phyloP scores from a whole-genome alignment of 2,797 vertebrate genomes.

The Aphelocoma californica region DNA sequence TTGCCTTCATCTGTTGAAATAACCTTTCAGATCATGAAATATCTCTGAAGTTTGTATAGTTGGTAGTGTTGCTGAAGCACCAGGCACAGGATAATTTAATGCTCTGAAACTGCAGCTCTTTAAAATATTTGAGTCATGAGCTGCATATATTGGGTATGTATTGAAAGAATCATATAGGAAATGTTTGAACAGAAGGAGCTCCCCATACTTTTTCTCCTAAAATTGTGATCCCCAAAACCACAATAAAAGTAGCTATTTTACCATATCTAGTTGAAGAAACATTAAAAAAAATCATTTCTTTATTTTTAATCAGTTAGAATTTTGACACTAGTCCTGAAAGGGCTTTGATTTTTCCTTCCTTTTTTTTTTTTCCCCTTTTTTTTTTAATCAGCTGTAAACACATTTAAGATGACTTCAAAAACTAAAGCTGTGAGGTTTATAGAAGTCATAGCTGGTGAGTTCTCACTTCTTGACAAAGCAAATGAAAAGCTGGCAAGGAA shows the following conservation, averaged over 20 bases:
- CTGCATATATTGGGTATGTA: background rate
- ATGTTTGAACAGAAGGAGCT: background rate
- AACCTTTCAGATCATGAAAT: background rate
- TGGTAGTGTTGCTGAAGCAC: background rate
- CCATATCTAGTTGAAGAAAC: background rate
- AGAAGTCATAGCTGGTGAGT: background rate
- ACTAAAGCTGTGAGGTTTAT: background rate
- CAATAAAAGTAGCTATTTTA: background rate
- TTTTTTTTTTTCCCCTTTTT: too few species aligned
- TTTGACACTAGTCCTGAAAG: background rate
- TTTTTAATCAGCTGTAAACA: background rate
- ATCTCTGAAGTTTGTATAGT: background rate
- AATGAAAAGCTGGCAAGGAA: background rate
- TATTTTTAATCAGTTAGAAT: background rate
- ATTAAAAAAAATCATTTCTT: background rate
- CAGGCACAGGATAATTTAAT: background rate
- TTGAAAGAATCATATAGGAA: background rate
- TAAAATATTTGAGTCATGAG: background rate
- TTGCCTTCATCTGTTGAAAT: background rate
- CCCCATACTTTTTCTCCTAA: background rate
- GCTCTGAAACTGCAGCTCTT: background rate
- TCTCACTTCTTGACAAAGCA: background rate
- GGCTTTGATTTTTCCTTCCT: accelerated
- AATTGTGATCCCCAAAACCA: background rate
- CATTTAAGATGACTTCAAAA: background rate